Evolutionary conservation across 2,888 invertebrate species (phyloP).

Genomic region (Rhagonycha fulva): DNA sequence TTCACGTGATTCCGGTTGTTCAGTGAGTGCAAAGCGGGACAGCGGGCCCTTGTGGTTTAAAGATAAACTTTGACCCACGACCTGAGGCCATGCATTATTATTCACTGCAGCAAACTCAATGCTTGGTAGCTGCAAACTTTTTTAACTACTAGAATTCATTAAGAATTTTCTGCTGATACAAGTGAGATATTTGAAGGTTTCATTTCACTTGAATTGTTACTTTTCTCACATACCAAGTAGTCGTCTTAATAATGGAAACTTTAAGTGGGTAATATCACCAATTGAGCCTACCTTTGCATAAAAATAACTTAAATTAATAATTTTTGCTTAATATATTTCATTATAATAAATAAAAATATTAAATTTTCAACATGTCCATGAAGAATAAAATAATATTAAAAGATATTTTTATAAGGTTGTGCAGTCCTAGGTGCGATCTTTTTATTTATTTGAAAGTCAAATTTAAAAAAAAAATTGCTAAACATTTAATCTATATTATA

Average conservation of each 20-base stretch:
- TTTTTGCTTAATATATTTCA: no score
- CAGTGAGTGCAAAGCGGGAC: constrained; percentile 35
- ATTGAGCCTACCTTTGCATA: no score
- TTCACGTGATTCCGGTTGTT: constrained; percentile 39
- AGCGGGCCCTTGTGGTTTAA: constrained; percentile 42
- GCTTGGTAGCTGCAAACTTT: constrained; percentile 55
- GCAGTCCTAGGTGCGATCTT: no score
- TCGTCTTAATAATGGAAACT: constrained; percentile 32
- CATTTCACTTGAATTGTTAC: constrained; percentile 54
- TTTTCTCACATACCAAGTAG: constrained; percentile 51
- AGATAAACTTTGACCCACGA: constrained; percentile 50
- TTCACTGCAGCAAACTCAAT: constrained; percentile 53
- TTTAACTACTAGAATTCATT: constrained; percentile 57
- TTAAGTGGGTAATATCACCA: constrained; percentile 2
- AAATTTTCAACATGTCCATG: no score
- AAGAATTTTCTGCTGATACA: constrained; percentile 55
- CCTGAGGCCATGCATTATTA: constrained; percentile 52
- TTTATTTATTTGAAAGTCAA: no score
- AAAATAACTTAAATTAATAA: no score
- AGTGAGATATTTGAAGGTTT: constrained; percentile 55
- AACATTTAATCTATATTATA: no score
- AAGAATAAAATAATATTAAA: no score
- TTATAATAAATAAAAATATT: no score
- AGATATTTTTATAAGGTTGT: no score
- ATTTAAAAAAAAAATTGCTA: no score